Base-by-base conservation (phyloP, 2,888 invertebrate genomes). In the Nomada hirtipes region DNA sequence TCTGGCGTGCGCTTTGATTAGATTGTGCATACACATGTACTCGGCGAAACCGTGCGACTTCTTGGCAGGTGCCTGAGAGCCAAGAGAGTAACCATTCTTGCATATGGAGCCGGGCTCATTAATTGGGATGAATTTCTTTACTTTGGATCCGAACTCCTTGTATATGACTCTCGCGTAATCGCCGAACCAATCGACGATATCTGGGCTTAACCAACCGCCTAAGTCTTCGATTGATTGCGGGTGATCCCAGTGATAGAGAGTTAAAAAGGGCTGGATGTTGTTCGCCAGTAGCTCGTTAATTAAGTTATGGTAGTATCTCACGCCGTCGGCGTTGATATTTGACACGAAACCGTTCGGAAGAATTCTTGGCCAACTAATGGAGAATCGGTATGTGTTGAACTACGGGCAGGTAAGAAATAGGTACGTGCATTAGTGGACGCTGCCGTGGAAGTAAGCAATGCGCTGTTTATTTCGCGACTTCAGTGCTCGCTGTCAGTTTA, bases 91-190 rank as follows among this genome's bases (percentile, higher is more conserved):
- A 2, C 95, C 95, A 84, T 94, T 94, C 79, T 94, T 90, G 88
- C 95, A 95, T 52, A 95, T 93, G 85, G 95, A 94, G 92, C 94
- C 94, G 0, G 97, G 97, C 91, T 97, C 98, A 91, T 98, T 98
- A 85, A 97, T 95, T 0, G 97, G 97, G 4, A 97, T 95, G 96
- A 97, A 97, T 75, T 95, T 95, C 91, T 91, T 96, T 9, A 97
- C 96, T 90, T 95, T 95, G 86, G 95, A 95, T 0, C 95, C 96
- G 85, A 95, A 96, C 90, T 95, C 94, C 70, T 95, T 94, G 83
- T 96, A 95, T 76, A 96, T 90, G 47, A 96, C 88, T 82, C 95
- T 95, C 0, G 96, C 96, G 84, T 96, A 97, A 88, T 96, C 96
- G 29, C 94, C 95, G 88, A 95, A 96, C 83, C 95, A 95, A 47